These are phyloP conservation scores for Geotrupes spiniger DNA, from an alignment of 2,888 invertebrate genomes.

Conservation along the genomic window DNA sequence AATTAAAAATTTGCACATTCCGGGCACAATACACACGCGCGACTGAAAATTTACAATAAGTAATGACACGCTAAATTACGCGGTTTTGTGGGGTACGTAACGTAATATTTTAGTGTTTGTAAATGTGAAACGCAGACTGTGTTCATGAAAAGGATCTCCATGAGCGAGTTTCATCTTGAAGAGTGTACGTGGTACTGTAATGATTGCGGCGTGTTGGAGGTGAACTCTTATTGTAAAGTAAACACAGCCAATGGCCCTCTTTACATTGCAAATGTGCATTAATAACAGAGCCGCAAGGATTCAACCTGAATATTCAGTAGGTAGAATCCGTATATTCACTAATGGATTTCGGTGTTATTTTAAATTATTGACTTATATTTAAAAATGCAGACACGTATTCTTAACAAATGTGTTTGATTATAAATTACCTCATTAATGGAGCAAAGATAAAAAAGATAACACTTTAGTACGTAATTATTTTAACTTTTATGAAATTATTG, in stretches of 20 bases:
- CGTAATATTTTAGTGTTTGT: no score
- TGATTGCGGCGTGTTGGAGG: slow-evolving; percentile 34
- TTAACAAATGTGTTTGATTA: no score
- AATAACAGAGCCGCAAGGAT: slow-evolving; percentile 37
- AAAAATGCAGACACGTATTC: background rate
- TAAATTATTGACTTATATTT: background rate
- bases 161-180: slow-evolving; percentile 1
- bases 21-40: no score
- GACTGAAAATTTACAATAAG: no score
- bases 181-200: slow-evolving; percentile 17
- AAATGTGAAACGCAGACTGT: no score
- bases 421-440: no score
- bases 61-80: no score
- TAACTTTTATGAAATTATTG: no score
- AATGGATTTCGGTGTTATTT: slow-evolving; percentile 10
- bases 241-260: slow-evolving; percentile 44
- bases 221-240: slow-evolving; percentile 40
- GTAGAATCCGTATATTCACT: slow-evolving; percentile 16
- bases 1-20: no score
- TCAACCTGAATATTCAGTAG: slow-evolving; percentile 27
- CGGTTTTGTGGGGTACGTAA: no score
- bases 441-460: no score
- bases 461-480: no score
- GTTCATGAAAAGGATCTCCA: background rate
- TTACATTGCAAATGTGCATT: slow-evolving; percentile 45